Base-by-base conservation (phyloP, 2,797 vertebrate species). In the Notoglanidium macrostoma region DNA sequence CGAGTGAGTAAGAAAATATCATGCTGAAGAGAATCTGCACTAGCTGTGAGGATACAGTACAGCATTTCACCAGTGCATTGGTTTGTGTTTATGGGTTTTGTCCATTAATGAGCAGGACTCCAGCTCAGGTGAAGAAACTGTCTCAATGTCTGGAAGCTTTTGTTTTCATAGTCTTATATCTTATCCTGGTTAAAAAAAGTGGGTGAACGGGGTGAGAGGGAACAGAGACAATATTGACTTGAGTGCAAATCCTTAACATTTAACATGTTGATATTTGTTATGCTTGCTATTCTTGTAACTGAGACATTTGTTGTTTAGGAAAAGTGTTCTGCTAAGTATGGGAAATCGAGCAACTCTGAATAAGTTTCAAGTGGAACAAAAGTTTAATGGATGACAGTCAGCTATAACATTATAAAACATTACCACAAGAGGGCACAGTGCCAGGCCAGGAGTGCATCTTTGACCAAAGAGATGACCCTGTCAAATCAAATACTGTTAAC, bases 391-490 rank as follows among this genome's bases (percentile, higher is more conserved):
- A 35, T 19, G 14, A 70, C 26, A 65, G 35, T 23, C 68, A 72
- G 68, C 73, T 17, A 14, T 51, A 19, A 55, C 15, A 55, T 51
- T 55, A 55, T 10, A 11, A 5, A 54, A 74, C 17, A 40, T 74
- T 57, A 73, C 76, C 74, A 57, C 78, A 76, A 82, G 78, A 61
- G 83, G 63, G 80, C 54, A 57, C 26, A 78, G 49, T 87, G 44
- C 55, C 63, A 70, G 61, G 63, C 11, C 29, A n/a, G 76, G 46
- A 76, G 17, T 79, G 11, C 29, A 32, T 10, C 29, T 57, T 78
- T 57, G 9, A 78, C n/a, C 76, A 21, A 40, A 40, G 17, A 32
- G 29, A 23, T 55, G n/a, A n/a, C 49, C 15, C 3, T 19, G 55
- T 55, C 40, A 73, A 44, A 73, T 46, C 10, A 73, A 73, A 26